Evolutionary conservation across 2,888 invertebrate species (phyloP), one percentile per base, ranked within the genome.

Genomic region (Drosophila pegasa): DNA sequence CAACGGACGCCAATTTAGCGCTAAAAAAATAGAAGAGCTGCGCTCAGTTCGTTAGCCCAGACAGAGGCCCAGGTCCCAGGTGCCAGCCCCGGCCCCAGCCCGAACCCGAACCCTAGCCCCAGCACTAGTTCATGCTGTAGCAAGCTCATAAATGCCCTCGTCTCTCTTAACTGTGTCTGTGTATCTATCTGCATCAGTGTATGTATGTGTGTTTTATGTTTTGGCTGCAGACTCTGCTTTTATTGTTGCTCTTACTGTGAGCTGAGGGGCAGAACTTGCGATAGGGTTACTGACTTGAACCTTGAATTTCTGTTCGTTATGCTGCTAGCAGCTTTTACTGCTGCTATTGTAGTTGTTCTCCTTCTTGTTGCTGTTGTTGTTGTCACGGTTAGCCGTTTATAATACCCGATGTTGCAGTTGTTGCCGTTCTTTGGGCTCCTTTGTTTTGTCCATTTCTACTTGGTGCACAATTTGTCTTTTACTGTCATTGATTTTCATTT

Each of bases 271-370:
- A 80, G 78, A 80, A 75, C 88, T 72, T 64, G 66, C 65, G 63
- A 55, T 66, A 78, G 88, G 88, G 89, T 88, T 89, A 88, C 87
- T 89, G 88, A 88, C 89, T 83, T 85, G 89, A 88, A 88, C 88
- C 88, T 88, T 88, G 88, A 88, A 77, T 88, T 75, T 84, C 25
- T 67, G 80, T 87, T 82, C 72, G 78, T 79, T 87, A 75, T 78
- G 74, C 80, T 86, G 80, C 75, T 63, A 76, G 62, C 68, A 69
- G 71, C 70, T 50, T 43, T 51, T 56, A 47, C 73, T 66, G 60
- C 37, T 68, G 52, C 45, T 48, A 33, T 48, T 61, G 55, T 51
- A 41, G 60, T 38, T 55, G 50, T 31, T 59, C 22, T 55, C 40
- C 58, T 22, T 59, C 54, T 50, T 62, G 61, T 48, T 60, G 59